phyloP scores from a whole-genome alignment of 2,888 invertebrate species.

The Catocala nupta region DNA sequence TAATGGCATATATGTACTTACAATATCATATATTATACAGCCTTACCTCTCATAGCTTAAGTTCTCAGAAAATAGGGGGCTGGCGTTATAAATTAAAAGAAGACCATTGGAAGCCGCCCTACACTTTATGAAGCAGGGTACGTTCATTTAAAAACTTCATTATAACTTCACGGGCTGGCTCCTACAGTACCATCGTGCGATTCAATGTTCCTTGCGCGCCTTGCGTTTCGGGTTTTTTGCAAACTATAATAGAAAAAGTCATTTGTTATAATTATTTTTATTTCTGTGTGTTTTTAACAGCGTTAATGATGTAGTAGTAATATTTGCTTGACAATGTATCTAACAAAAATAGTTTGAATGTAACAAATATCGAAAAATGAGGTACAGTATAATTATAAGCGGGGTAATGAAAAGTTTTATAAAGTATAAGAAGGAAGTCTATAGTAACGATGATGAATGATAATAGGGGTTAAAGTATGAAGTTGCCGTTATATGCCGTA shows the following conservation, averaged over 20 bases:
- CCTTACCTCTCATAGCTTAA: constrained; percentile 31
- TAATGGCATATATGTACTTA: constrained; percentile 1
- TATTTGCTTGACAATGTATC: neutral
- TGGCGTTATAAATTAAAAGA: constrained; percentile 69
- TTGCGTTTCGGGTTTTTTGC: constrained; percentile 25
- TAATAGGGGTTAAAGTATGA: too few relatives aligned
- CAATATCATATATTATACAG: constrained; percentile 4
- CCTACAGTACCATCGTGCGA: constrained; percentile 37
- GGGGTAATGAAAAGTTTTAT: too few relatives aligned
- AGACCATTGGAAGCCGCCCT: constrained; percentile 66
- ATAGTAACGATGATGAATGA: too few relatives aligned
- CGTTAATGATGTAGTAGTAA: neutral
- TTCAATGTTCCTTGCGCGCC: constrained; percentile 44
- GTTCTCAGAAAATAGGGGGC: constrained; percentile 42
- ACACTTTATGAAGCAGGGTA: constrained; percentile 64
- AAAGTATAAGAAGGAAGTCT: too few relatives aligned
- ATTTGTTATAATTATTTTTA: constrained; percentile 6
- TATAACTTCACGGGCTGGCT: constrained; percentile 67
- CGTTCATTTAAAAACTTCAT: constrained; percentile 77
- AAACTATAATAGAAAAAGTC: constrained; percentile 10
- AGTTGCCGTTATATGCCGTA: too few relatives aligned
- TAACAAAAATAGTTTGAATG: too few relatives aligned
- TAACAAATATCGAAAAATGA: too few relatives aligned
- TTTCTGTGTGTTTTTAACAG: neutral
- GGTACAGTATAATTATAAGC: too few relatives aligned